Evolutionary conservation across 92 coral and sea anemone species (phyloP), one percentile per base, ranked within the genome.

Genomic region (Montipora capitata): DNA sequence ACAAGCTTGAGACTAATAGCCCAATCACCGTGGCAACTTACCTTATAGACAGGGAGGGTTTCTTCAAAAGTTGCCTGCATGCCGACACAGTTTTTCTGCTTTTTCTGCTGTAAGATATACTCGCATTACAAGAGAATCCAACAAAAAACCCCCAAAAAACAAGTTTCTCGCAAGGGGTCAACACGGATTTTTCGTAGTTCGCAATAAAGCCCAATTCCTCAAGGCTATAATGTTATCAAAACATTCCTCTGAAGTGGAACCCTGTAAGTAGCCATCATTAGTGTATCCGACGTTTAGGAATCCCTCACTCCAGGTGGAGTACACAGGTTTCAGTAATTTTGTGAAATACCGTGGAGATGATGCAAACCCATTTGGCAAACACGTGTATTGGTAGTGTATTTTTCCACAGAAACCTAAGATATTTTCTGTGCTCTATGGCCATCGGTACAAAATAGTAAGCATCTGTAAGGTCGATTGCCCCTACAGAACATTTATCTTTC

Each of bases 281-380:
- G 51, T 18, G 77, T 77, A 77, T 85, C 92, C 89, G 2, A 77
- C 83, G 45, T 63, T 83, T 10, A 91, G 40, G 81, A 82, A 79
- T 27, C 94, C 86, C 48, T 81, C n/a, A n/a, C 89, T 76, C 71
- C 87, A 62, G 20, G 89, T 88, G 17, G 68, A 17, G 10, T 91
- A 91, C 63, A 82, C 89, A 40, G 90, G 93, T 89, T 89, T 89
- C 10, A 82, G 35, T 0, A 88, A 83, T 42, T 81, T 82, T 7
- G 71, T 81, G 62, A 88, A 88, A 11, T 40, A 57, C 20, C 88
- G 17, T 5, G 91, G 91, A 14, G 86, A 80, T 7, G 51, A 56
- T 14, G 91, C 80, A 35, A 87, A 70, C 0, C 91, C 91, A 58
- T 80, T 80, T 7, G 91, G 91, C 3, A 58, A 82, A 65, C 75